Conservation (phyloP, 2,797 vertebrate species). For the Anomalospiza imberbis region DNA sequence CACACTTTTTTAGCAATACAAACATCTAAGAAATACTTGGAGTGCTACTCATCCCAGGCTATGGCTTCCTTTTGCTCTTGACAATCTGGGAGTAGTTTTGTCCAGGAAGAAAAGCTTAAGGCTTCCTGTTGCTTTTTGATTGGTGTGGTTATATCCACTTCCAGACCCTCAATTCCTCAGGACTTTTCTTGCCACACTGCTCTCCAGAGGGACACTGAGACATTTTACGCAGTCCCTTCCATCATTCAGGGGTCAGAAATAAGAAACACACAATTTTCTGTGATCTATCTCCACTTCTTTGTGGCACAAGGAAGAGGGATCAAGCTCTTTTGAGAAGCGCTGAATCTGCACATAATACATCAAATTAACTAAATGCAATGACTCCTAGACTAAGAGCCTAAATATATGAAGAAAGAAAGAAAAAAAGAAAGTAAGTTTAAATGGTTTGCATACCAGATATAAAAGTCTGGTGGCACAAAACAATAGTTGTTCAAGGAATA, state of each 20-base stretch:
- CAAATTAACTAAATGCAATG: neutral
- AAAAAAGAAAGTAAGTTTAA: neutral
- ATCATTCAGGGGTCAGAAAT: neutral
- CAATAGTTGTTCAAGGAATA: neutral
- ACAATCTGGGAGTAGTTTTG: neutral
- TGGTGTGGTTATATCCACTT: neutral
- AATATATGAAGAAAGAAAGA: neutral
- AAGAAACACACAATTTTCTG: neutral
- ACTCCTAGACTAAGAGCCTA: neutral
- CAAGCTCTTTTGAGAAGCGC: neutral
- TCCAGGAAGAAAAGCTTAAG: neutral
- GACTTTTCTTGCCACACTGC: neutral
- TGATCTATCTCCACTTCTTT: neutral
- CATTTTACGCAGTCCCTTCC: neutral
- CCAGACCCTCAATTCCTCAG: neutral
- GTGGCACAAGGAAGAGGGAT: neutral
- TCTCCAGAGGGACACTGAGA: neutral
- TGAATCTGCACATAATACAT: neutral
- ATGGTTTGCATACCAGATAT: neutral
- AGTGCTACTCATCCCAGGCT: neutral
- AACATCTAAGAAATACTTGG: neutral
- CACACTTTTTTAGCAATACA: neutral
- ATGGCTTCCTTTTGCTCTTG: neutral
- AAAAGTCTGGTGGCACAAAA: neutral
- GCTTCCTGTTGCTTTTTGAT: neutral